Evolutionary conservation across 2,797 vertebrate genomes (phyloP).

Genomic region (Todus mexicanus): DNA sequence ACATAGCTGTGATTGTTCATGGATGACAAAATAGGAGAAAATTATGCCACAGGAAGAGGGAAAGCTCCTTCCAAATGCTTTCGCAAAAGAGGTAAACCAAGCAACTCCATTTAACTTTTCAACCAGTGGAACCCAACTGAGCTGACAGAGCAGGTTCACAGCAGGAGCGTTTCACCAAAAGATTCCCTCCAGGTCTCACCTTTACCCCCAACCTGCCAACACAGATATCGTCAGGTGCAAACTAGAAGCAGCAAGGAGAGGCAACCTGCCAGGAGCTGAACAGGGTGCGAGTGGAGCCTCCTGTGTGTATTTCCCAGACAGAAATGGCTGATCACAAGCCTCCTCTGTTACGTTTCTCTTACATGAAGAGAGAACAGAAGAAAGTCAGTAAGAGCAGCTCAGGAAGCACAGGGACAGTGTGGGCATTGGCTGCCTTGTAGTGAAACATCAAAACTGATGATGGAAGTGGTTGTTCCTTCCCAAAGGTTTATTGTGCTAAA

Average conservation of each 20-base stretch:
- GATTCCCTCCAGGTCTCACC: not conserved
- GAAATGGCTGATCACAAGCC: not conserved
- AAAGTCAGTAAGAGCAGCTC: not conserved
- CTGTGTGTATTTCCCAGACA: not conserved
- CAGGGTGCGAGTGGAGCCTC: not conserved
- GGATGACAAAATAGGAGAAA: not conserved
- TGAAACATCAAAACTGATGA: not conserved
- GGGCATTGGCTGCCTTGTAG: not conserved
- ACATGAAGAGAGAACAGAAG: not conserved
- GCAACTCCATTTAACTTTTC: not conserved
- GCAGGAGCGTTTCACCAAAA: accelerated
- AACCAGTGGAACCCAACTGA: not conserved
- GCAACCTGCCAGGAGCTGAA: not conserved
- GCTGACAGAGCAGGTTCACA: not conserved
- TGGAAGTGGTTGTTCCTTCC: not conserved
- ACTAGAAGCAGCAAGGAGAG: not conserved
- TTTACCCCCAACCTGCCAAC: not conserved
- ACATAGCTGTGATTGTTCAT: not conserved
- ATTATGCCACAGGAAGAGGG: not conserved
- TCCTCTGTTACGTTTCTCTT: not conserved
- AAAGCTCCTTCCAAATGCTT: not conserved
- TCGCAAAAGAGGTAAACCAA: not conserved
- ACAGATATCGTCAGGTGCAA: not conserved
- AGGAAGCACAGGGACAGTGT: not conserved
- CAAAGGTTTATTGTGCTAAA: not conserved